Evolutionary conservation across 2,113 vertebrate species (phyloP), one percentile per base, ranked within the genome.

Genomic region (Hystrix cristata): DNA sequence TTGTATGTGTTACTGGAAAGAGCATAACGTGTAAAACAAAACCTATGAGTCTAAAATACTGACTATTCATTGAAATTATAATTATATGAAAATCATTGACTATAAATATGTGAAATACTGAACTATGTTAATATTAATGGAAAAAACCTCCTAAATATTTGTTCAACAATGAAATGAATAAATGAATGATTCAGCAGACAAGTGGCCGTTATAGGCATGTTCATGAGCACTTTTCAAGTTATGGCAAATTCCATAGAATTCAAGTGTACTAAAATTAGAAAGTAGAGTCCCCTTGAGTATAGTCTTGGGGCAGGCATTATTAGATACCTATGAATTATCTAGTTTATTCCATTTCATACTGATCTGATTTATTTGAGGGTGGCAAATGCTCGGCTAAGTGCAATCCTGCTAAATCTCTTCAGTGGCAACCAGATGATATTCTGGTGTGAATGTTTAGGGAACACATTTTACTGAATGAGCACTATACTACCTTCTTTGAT

Each of bases 221-320:
- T 96, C 60, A 80, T 53, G 15, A 79, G 96, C 34, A 83, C 3
- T 46, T 93, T 94, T 89, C 15, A 23, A 79, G 67, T 91, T 96
- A 86, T 72, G n/a, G 27, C 88, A 95, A 91, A 79, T 60, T 80
- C 1, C 4, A 34, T 46, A 43, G 79, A 74, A 83, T 79, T 87
- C 80, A 83, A 90, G 23, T 84, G 11, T 90, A 90, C 51, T 62
- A 72, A 89, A 90, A 78, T 15, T 60, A 72, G 55, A 71, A 93
- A 95, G 93, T 59, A 95, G 21, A 90, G 89, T 90, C 94, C 6
- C 11, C 60, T 9, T 65, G 53, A 38, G 1, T 48, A 67, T 79
- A 46, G 11, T 74, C n/a, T 89, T 90, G 7, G 13, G 23, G 23
- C 48, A 69, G 51, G 90, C 11, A 78, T 74, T 81, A 80, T 65